phyloP scores from a whole-genome alignment of 2,888 invertebrate species.

The Stenodema calcarata region DNA sequence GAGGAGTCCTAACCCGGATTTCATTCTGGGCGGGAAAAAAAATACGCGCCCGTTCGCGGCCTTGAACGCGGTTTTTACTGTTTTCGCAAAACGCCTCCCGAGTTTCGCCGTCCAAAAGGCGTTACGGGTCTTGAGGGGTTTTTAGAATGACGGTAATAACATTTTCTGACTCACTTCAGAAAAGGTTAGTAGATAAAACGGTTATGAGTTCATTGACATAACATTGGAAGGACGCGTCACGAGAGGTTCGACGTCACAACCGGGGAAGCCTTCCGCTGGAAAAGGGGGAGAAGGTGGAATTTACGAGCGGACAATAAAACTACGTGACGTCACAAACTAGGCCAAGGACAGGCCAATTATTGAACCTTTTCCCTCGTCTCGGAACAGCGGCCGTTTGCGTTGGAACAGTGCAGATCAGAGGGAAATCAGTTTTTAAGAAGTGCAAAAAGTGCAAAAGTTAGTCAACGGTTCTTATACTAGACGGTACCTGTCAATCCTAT shows the following conservation, averaged over 20 bases:
- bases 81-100: not conserved
- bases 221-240: constrained; percentile 23
- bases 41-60: not conserved
- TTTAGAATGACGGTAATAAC: constrained; percentile 11
- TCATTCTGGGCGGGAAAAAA: not conserved
- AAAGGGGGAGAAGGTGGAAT: constrained; percentile 42
- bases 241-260: constrained; percentile 23
- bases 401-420: not conserved
- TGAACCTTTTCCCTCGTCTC: constrained; percentile 3
- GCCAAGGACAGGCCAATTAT: constrained; percentile 46
- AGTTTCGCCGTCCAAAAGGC: not conserved
- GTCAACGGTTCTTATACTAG: too few species aligned
- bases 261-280: not conserved
- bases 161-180: constrained; percentile 32
- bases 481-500: too few species aligned
- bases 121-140: not conserved
- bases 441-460: not conserved
- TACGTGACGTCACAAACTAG: constrained; percentile 47
- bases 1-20: not conserved
- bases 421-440: not conserved
- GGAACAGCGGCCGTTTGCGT: not conserved
- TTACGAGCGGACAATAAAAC: constrained; percentile 49
- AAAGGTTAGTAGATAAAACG: constrained; percentile 43
- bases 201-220: constrained; percentile 48
- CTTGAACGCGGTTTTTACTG: not conserved